Base-by-base conservation (phyloP, 2,113 vertebrate species). In the Strix aluco region DNA sequence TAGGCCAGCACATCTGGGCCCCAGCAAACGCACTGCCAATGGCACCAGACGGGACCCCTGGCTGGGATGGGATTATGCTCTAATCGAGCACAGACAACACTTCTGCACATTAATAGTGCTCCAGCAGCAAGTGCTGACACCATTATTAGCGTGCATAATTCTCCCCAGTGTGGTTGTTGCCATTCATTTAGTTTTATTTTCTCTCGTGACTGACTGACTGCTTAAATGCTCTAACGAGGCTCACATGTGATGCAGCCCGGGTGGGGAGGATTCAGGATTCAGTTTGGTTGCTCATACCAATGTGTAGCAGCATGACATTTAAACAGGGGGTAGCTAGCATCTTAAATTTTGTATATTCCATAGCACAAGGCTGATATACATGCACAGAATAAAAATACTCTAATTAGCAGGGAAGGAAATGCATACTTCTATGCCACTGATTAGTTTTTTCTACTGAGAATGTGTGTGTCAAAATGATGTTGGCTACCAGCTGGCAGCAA, bases 71-170 rank as follows among this genome's bases (percentile, higher is more conserved):
- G 75, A 81, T 86, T 80, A 15, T 0, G 1, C 21, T n/a, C 32
- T 71, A 29, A 92, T 75, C 30, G 34, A 92, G 90, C 77, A 58
- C 88, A 90, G 92, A 26, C 93, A 30, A 10, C 0, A 0, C 62
- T 69, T 8, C n/a, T 86, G 71, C 52, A 74, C 81, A 83, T 79
- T 85, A 69, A 55, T 29, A 94, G 55, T 0, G 1, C 81, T 67
- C 42, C 44, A 2, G 73, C 83, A 93, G 92, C 90, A 84, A 88
- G 94, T 59, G 92, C 95, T 93, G 94, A 93, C 92, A 95, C 90
- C 94, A 66, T 66, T 88, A 82, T 40, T 70, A 86, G 36, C 2
- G 4, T 51, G 75, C 52, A 47, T 85, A 86, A 71, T 83, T 92
- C 77, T 82, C 75, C 58, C 27, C 52, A 75, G 36, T 4, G 47